Conservation (phyloP, 2,113 vertebrate genomes). For the Ahaetulla prasina region DNA sequence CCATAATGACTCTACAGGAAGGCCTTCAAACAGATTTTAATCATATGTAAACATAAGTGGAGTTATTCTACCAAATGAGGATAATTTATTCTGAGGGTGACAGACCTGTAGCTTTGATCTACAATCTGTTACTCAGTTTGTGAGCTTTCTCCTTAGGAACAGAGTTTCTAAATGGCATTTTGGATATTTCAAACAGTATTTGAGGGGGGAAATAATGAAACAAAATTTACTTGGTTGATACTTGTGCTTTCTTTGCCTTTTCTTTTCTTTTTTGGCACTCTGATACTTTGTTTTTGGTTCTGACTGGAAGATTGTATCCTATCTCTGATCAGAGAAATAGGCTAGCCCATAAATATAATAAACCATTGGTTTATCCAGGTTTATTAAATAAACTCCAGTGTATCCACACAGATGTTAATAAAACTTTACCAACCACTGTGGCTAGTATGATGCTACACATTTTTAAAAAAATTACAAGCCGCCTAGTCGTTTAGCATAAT, state of each 20-base stretch:
- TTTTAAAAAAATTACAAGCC: not conserved
- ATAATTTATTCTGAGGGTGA: not conserved
- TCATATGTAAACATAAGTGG: not conserved
- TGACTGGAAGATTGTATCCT: not conserved
- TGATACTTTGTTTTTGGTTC: not conserved
- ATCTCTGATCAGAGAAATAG: not conserved
- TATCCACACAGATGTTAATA: not conserved
- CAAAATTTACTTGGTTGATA: not conserved
- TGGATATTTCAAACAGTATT: not conserved
- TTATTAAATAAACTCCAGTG: not conserved
- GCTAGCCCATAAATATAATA: not conserved
- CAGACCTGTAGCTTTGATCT: not conserved
- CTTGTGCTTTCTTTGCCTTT: not conserved
- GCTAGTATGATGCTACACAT: not conserved
- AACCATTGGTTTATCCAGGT: not conserved
- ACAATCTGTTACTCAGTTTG: not conserved
- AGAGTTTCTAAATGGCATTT: not conserved
- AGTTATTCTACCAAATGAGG: not conserved
- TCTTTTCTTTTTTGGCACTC: not conserved
- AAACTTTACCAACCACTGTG: not conserved
- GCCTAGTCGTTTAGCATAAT: not conserved
- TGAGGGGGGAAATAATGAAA: not conserved
- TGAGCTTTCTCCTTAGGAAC: not conserved
- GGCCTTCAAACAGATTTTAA: not conserved
- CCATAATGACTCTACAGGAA: not conserved